Conservation (phyloP, 2,888 invertebrate species). For the Scaptomyza tumidula region DNA sequence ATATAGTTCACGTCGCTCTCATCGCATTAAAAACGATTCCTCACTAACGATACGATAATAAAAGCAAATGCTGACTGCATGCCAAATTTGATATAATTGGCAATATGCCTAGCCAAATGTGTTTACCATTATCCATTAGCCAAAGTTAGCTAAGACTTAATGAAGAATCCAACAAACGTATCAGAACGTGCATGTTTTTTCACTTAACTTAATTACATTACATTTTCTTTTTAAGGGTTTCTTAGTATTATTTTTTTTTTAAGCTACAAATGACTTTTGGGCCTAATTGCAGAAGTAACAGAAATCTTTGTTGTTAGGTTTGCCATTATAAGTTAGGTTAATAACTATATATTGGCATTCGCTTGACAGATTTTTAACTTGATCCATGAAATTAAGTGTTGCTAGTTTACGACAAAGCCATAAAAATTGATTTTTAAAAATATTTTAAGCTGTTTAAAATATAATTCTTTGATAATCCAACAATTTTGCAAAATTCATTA, state of each 20-base stretch:
- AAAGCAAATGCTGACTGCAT: slow-evolving; percentile 68
- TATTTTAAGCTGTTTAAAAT: no score
- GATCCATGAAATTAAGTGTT: no score
- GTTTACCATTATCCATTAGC: slow-evolving; percentile 3
- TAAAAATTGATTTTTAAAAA: no score
- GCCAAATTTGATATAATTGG: slow-evolving; percentile 39
- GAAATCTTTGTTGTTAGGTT: no score
- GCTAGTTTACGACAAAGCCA: no score
- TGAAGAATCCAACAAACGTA: slow-evolving; percentile 4
- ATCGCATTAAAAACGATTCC: slow-evolving; percentile 64
- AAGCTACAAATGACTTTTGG: neutral
- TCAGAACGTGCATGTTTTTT: slow-evolving; percentile 5
- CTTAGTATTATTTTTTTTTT: neutral
- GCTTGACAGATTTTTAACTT: no score
- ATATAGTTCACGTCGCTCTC: slow-evolving; percentile 66
- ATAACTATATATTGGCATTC: no score
- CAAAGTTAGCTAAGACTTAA: neutral
- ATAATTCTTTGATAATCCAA: no score
- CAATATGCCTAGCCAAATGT: slow-evolving; percentile 24
- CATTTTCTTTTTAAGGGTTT: neutral
- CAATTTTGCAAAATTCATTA: no score
- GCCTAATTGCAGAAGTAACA: neutral
- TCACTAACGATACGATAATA: slow-evolving; percentile 65
- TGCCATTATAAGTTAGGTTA: no score
- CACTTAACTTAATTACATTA: neutral